Evolutionary conservation across 2,888 invertebrate genomes (phyloP).

Genomic region (Pantelozetes paolii): DNA sequence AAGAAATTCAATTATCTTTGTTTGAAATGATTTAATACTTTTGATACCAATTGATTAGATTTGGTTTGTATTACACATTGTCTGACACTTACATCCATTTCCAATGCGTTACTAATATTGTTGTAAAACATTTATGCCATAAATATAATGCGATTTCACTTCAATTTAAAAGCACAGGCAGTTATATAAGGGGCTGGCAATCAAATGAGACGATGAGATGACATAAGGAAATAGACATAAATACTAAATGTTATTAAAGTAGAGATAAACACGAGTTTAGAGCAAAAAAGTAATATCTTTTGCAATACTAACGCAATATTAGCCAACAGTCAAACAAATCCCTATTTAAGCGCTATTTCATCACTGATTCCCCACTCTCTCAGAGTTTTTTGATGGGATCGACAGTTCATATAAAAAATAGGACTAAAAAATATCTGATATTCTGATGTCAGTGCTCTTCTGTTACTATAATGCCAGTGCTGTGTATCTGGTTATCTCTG

Average conservation of each 20-base stretch:
- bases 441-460: background rate
- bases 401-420: background rate
- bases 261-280: constrained; percentile 22
- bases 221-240: constrained; percentile 32
- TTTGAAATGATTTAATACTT: no score
- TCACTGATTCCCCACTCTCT: background rate
- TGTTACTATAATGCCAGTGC: background rate
- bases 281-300: background rate
- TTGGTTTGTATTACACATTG: background rate
- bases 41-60: background rate
- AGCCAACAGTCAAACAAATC: constrained; percentile 13
- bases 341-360: constrained; percentile 20
- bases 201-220: constrained; percentile 16
- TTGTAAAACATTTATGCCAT: constrained; percentile 13
- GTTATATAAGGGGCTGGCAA: background rate
- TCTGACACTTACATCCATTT: background rate
- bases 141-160: constrained; percentile 32
- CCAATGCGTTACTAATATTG: background rate
- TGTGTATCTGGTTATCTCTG: constrained; percentile 28
- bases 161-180: constrained; percentile 25
- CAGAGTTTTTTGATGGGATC: background rate
- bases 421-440: background rate
- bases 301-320: constrained; percentile 5
- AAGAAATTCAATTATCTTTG: no score
- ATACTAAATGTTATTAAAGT: constrained; percentile 23